These are phyloP conservation scores for Aleiodes leptofemur DNA, from an alignment of 2,888 invertebrate genomes.

Conservation along the genomic window DNA sequence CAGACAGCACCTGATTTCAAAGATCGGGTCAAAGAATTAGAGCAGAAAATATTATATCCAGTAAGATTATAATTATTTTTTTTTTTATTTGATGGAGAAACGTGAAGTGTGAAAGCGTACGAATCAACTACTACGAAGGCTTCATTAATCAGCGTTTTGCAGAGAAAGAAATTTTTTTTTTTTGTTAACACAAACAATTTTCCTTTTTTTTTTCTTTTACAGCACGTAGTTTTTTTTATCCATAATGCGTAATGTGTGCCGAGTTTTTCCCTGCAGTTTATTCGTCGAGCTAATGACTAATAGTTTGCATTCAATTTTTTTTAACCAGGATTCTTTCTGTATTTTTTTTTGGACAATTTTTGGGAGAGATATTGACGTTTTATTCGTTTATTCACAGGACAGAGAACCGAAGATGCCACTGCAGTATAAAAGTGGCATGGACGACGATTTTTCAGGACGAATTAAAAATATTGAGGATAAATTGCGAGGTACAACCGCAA, in stretches of 20 bases:
- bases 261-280: constrained; percentile 4
- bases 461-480: constrained; percentile 88
- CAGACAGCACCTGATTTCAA: constrained; percentile 90
- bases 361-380: background rate
- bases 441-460: constrained; percentile 80
- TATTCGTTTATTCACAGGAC: constrained; percentile 66
- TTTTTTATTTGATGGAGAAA: constrained; percentile 28
- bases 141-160: constrained; percentile 41
- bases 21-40: constrained; percentile 89
- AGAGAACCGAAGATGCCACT: constrained; percentile 73
- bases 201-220: constrained; percentile 22
- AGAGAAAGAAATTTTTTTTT: background rate
- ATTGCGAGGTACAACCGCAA: constrained; percentile 79
- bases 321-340: constrained; percentile 4
- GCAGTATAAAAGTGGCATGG: constrained; percentile 72
- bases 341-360: background rate
- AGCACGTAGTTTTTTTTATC: background rate
- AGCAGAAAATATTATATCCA: constrained; percentile 84
- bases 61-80: constrained; percentile 76
- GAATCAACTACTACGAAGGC: constrained; percentile 16
- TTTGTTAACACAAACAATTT: constrained; percentile 19
- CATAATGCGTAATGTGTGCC: constrained; percentile 29
- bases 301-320: constrained; percentile 8
- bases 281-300: constrained; percentile 21
- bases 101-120: constrained; percentile 48